phyloP scores from a whole-genome alignment of 2,113 vertebrate species.

The Felis catus region DNA sequence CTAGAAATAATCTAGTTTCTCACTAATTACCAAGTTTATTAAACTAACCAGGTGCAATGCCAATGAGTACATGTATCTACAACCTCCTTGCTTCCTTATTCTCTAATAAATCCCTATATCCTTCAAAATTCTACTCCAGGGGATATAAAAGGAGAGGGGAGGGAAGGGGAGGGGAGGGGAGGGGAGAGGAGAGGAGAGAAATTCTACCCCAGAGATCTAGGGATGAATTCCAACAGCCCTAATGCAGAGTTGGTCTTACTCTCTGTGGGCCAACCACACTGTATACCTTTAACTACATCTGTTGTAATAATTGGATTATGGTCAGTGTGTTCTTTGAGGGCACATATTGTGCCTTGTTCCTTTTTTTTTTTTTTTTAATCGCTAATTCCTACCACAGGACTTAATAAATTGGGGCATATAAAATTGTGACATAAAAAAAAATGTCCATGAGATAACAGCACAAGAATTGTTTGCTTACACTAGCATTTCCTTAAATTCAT shows the following conservation, averaged over 20 bases:
- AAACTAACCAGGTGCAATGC: background rate
- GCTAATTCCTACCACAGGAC: background rate
- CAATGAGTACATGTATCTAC: background rate
- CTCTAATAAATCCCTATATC: background rate
- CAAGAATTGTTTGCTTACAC: background rate
- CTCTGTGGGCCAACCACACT: background rate
- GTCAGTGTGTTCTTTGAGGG: background rate
- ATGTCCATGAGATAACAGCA: background rate
- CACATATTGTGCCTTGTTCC: background rate
- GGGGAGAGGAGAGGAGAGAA: background rate
- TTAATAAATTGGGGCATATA: background rate
- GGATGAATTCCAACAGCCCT: background rate
- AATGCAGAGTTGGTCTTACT: background rate
- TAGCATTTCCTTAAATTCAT: background rate
- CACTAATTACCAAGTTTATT: slow-evolving; percentile 28
- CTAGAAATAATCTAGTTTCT: background rate
- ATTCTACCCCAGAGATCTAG: background rate
- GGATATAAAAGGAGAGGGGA: background rate
- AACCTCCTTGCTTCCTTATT: background rate
- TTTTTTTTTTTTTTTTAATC: background rate
- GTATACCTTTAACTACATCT: background rate
- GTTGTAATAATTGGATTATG: background rate
- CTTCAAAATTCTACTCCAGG: background rate
- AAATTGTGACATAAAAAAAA: background rate
- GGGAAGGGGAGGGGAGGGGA: no score